phyloP scores from a whole-genome alignment of 2,888 invertebrate species.

The Andrena marginata region DNA sequence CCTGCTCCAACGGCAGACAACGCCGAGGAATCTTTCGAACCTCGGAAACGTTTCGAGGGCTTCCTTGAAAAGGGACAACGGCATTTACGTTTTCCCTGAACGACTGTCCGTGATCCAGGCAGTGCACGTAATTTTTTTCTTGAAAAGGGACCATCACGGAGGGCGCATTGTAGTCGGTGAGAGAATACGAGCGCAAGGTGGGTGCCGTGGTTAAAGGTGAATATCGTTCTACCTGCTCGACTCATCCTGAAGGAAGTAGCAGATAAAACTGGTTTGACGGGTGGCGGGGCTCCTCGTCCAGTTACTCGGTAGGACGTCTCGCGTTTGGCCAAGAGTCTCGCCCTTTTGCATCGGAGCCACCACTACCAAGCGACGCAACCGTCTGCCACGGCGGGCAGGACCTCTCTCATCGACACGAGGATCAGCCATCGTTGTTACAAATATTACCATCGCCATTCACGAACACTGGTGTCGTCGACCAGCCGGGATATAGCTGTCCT shows the following conservation, averaged over 20 bases:
- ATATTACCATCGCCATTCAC: conserved; percentile 68
- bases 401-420: conserved; percentile 51
- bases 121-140: conserved; percentile 20
- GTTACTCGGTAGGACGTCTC: conserved; percentile 72
- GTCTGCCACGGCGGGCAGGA: neutral
- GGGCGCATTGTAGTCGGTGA: conserved; percentile 27
- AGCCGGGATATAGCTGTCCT: conserved; percentile 62
- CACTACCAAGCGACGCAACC: conserved; percentile 27
- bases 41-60: conserved; percentile 2
- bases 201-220: conserved; percentile 52
- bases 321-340: conserved; percentile 69
- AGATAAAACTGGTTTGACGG: conserved; percentile 85
- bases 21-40: conserved; percentile 22
- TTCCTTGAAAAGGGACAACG: conserved; percentile 1
- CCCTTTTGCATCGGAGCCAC: conserved; percentile 37
- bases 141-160: conserved; percentile 2
- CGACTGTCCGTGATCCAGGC: neutral
- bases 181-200: conserved; percentile 62
- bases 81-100: neutral
- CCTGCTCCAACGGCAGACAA: conserved; percentile 3
- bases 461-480: conserved; percentile 50
- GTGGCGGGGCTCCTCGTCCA: conserved; percentile 77
- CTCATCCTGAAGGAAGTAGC: conserved; percentile 80
- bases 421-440: conserved; percentile 66
- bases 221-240: conserved; percentile 72